Conservation (phyloP, 2,797 vertebrate species). For the Phylloscopus collybita region DNA sequence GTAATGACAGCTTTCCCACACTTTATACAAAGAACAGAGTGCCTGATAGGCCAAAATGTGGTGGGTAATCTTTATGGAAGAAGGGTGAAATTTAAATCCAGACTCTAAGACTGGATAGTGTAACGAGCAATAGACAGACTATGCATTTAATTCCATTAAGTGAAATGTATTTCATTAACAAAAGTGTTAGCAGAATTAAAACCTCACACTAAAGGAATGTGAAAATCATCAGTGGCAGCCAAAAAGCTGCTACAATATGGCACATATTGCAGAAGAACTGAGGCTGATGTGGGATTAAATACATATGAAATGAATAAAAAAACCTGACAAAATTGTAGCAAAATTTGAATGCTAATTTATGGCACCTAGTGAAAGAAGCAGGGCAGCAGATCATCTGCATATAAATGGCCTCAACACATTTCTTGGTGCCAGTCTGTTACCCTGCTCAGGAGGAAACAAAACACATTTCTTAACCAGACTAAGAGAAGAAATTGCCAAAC, state of each 20-base stretch:
- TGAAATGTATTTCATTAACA: slow-evolving; percentile 63
- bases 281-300: slow-evolving; percentile 58
- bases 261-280: slow-evolving; percentile 49
- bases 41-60: slow-evolving; percentile 38
- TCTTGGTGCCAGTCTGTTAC: slow-evolving; percentile 30
- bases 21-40: slow-evolving; percentile 18
- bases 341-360: slow-evolving; percentile 71
- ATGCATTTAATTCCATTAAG: slow-evolving; percentile 60
- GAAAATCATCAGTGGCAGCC: slow-evolving; percentile 38
- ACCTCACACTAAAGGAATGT: slow-evolving; percentile 42
- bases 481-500: slow-evolving; percentile 13
- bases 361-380: slow-evolving; percentile 60
- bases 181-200: slow-evolving; percentile 59
- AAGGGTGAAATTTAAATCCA: slow-evolving; percentile 54
- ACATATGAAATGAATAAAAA: slow-evolving; percentile 45
- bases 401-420: slow-evolving; percentile 63
- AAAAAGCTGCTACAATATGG: slow-evolving; percentile 47
- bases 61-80: slow-evolving; percentile 28
- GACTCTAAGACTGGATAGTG: slow-evolving; percentile 37
- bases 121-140: slow-evolving; percentile 41
- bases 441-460: slow-evolving; percentile 47
- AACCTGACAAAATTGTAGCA: slow-evolving; percentile 50
- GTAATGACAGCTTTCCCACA: slow-evolving; percentile 57
- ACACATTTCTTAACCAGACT: slow-evolving; percentile 30
- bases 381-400: slow-evolving; percentile 70